Evolutionary conservation across 1,140 invertebrate species (phyloP).

Genomic region (Lethrus apterus): DNA sequence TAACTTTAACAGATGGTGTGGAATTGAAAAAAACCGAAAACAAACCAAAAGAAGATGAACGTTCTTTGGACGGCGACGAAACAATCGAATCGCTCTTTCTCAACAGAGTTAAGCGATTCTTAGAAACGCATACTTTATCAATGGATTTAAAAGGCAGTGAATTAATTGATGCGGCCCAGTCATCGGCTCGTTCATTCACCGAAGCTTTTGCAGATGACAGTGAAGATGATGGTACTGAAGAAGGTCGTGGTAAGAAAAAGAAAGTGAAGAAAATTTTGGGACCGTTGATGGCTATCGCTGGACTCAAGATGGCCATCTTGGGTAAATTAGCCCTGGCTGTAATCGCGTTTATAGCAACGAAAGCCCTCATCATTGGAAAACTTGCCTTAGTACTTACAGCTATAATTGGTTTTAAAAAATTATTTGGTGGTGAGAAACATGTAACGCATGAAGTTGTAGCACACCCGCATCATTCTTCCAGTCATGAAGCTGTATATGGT

Average conservation of each 20-base stretch:
- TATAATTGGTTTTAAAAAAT: slow-evolving; percentile 74
- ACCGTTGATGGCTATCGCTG: slow-evolving; percentile 63
- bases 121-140: slow-evolving; percentile 69
- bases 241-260: slow-evolving; percentile 71
- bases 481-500: slow-evolving; percentile 55
- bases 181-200: slow-evolving; percentile 66
- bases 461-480: slow-evolving; percentile 67
- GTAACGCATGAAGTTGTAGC: slow-evolving; percentile 78
- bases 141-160: slow-evolving; percentile 77
- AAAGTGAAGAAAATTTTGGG: slow-evolving; percentile 70
- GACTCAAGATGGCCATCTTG: slow-evolving; percentile 68
- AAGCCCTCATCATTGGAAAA: slow-evolving; percentile 74
- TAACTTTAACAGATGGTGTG: slow-evolving; percentile 70
- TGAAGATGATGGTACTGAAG: slow-evolving; percentile 51
- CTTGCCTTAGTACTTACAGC: slow-evolving; percentile 72
- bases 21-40: slow-evolving; percentile 67
- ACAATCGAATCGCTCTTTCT: slow-evolving; percentile 59
- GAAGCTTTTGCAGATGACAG: slow-evolving; percentile 55
- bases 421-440: slow-evolving; percentile 66
- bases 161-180: slow-evolving; percentile 66
- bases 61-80: slow-evolving; percentile 53
- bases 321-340: slow-evolving; percentile 67
- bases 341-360: slow-evolving; percentile 74
- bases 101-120: slow-evolving; percentile 60
- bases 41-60: slow-evolving; percentile 58